Percentiles rank a stretch among this genome's conserved stretches.
Conservation (phyloP, 2,113 vertebrate genomes). For the Chitala chitala region DNA sequence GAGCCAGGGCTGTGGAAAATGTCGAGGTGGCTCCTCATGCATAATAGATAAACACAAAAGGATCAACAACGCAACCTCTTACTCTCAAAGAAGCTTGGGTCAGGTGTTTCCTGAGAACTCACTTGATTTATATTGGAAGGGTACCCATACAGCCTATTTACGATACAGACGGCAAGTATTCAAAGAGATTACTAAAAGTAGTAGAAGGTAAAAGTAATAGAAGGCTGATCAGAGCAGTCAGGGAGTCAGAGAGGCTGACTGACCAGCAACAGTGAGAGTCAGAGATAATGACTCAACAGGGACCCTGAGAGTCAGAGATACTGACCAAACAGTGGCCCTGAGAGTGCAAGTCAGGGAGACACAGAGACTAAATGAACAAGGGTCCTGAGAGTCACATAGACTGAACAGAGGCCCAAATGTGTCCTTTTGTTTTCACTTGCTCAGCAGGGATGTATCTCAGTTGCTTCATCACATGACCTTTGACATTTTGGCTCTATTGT, state of each 20-base stretch:
- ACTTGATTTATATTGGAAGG: too few relatives aligned
- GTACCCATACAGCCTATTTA: too few relatives aligned
- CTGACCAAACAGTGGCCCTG: too few relatives aligned
- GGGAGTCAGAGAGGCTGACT: too few relatives aligned
- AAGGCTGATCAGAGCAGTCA: too few relatives aligned
- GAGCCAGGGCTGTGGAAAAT: slow-evolving; percentile 55
- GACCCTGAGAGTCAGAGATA: too few relatives aligned
- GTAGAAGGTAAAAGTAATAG: too few relatives aligned
- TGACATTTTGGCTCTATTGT: slow-evolving; percentile 32
- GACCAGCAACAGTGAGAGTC: too few relatives aligned
- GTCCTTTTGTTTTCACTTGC: not conserved
- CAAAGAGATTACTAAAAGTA: too few relatives aligned
- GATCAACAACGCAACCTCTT: slow-evolving; percentile 43
- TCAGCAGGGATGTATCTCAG: slow-evolving; percentile 9
- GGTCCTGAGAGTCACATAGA: not conserved
- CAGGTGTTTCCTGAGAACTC: slow-evolving; percentile 35
- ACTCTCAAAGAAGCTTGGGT: slow-evolving; percentile 52
- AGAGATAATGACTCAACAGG: too few relatives aligned
- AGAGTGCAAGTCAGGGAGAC: too few relatives aligned
- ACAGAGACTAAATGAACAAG: not conserved
- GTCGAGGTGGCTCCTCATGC: slow-evolving; percentile 67
- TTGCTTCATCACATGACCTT: slow-evolving; percentile 31
- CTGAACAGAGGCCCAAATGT: not conserved
- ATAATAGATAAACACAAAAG: slow-evolving; percentile 67
- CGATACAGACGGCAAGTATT: too few relatives aligned